phyloP scores from a whole-genome alignment of 1,140 invertebrate species.

The Lucilia cuprina region DNA sequence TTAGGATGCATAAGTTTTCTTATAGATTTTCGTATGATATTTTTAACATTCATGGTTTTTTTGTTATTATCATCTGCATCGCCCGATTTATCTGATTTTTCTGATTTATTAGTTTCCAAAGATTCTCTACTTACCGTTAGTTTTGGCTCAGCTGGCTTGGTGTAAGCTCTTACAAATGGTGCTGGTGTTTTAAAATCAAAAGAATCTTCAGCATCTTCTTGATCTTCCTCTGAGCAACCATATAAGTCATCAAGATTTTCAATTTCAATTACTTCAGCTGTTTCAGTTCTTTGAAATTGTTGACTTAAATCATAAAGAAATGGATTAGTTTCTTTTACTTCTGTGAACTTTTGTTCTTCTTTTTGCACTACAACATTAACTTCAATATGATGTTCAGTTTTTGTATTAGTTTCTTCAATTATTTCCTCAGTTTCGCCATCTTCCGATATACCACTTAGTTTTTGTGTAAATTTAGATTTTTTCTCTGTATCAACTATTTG shows the following conservation, averaged over 20 bases:
- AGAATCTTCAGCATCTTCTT: conserved; percentile 41
- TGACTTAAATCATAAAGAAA: background rate
- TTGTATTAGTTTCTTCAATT: conserved; percentile 25
- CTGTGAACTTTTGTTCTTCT: background rate
- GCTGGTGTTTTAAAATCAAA: conserved; percentile 51
- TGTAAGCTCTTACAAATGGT: conserved; percentile 56
- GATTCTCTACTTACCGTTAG: conserved; percentile 52
- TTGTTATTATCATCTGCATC: conserved; percentile 13
- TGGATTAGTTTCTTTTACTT: conserved; percentile 17
- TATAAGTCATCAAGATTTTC: conserved; percentile 51
- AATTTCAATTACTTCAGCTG: background rate
- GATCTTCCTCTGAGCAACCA: conserved; percentile 50
- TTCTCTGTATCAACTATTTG: conserved; percentile 39
- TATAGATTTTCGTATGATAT: conserved; percentile 57
- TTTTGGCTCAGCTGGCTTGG: conserved; percentile 40
- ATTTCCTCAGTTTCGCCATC: conserved; percentile 39
- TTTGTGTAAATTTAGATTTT: conserved; percentile 43
- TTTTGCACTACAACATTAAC: background rate
- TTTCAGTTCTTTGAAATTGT: conserved; percentile 14
- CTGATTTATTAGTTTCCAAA: conserved; percentile 41
- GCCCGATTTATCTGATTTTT: conserved; percentile 33
- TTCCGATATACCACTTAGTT: conserved; percentile 48
- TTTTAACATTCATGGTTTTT: conserved; percentile 44
- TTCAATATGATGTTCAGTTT: background rate
- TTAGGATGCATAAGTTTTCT: conserved; percentile 53